Evolutionary conservation across 2,797 vertebrate species (phyloP).

Genomic region (Podarcis siculus): DNA sequence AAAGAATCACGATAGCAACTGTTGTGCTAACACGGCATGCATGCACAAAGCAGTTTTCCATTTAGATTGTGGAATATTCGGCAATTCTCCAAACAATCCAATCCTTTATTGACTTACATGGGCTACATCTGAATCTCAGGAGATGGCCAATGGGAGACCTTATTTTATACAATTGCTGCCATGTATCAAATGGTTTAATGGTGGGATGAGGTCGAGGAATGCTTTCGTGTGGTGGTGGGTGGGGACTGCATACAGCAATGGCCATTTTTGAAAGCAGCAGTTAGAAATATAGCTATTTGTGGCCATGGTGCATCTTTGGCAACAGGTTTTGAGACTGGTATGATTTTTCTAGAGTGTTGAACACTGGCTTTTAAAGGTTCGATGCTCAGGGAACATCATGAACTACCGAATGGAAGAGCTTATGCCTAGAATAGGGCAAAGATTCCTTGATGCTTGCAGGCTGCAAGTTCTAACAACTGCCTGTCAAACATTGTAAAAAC

Average conservation of each 20-base stretch:
- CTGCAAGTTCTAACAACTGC: background rate
- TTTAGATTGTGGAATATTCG: conserved; percentile 25
- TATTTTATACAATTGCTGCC: background rate
- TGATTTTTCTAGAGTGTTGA: conserved; percentile 1
- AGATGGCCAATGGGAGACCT: background rate
- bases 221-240: background rate
- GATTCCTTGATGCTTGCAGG: background rate
- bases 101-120: conserved; percentile 7
- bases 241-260: background rate
- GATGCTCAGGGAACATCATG: conserved; percentile 38
- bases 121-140: background rate
- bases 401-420: conserved; percentile 32
- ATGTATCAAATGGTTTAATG: conserved; percentile 23
- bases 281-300: conserved; percentile 57
- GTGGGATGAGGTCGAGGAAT: background rate
- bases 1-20: conserved; percentile 46
- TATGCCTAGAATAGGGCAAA: background rate
- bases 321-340: conserved; percentile 39
- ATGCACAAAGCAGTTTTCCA: conserved; percentile 33
- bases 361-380: conserved; percentile 37
- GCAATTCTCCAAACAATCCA: conserved; percentile 7
- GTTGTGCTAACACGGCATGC: conserved; percentile 55
- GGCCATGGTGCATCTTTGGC: conserved; percentile 38
- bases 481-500: background rate
- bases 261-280: conserved; percentile 27